Base-by-base conservation (phyloP, 2,888 invertebrate species). In the Tachystola acroxantha region DNA sequence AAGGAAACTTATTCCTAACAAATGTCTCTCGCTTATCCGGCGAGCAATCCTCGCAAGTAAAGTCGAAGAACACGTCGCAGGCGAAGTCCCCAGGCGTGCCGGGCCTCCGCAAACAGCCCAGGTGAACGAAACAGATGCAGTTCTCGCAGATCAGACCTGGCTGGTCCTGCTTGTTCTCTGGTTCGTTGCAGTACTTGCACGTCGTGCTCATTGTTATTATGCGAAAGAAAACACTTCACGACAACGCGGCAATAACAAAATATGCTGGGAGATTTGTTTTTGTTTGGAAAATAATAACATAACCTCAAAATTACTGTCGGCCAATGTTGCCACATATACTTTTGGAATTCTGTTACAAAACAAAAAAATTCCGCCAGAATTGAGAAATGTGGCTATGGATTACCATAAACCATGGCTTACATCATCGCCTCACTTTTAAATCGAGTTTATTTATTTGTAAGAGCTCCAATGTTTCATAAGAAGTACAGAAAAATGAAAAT, bases 51-150 rank as follows among this genome's bases (percentile, higher is more conserved):
- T 78, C 69, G 54, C 95, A 95, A 1, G 88, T 90, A 40, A 91
- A 92, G 45, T 89, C 88, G 48, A 93, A 95, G 67, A 94, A 95
- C 2, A 94, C 89, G 82, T 95, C 95, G 7, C 94, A 93, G 0
- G 89, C 63, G 9, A 94, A 86, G 43, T 92, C 91, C 0, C 92
- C 92, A 0, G 94, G 94, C 0, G 93, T 91, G 7, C 91, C 89
- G 0, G 90, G 90, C 13, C 91, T 80, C 46, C 88, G 87, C 20
- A 94, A 72, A 58, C 95, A 95, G 13, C 80, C 74, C 10, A 92
- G 65, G 59, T 94, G 94, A 7, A 93, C 90, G 46, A 85, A 87
- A 43, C 73, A 68, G 4, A 79, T 62, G 56, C 94, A 94, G 20
- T 61, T 72, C 20, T 73, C 71, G 56, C 94, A 94, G 33, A 84